These are phyloP conservation scores for Apodemia zela DNA, from an alignment of 2,888 invertebrate genomes.

Conservation along the genomic window DNA sequence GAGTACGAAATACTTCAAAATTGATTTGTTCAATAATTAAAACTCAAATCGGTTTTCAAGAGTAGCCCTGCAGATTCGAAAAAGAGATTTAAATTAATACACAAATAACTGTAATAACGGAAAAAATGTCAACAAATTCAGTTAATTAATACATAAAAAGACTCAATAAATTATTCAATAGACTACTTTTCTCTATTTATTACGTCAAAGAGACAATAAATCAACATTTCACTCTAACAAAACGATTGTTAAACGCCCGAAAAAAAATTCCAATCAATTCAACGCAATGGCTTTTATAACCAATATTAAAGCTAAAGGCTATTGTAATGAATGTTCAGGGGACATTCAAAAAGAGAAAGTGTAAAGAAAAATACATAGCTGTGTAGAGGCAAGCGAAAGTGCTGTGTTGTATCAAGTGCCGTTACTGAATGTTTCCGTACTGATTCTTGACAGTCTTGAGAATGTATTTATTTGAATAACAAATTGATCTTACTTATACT, in stretches of 20 bases:
- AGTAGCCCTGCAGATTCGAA: too few relatives aligned
- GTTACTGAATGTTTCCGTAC: slow-evolving; percentile 6
- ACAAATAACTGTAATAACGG: too few relatives aligned
- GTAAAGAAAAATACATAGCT: slow-evolving; percentile 9
- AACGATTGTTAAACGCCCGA: background rate
- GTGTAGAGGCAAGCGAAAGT: slow-evolving; percentile 16
- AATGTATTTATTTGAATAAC: slow-evolving; percentile 1
- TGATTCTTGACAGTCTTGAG: background rate
- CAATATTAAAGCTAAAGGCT: background rate
- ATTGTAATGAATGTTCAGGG: slow-evolving; percentile 4
- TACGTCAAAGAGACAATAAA: background rate
- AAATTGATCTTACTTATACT: background rate
- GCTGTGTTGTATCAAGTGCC: slow-evolving; percentile 10
- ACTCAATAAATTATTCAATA: too few relatives aligned
- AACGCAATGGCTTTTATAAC: background rate
- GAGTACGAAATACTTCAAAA: too few relatives aligned
- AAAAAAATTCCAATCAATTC: slow-evolving; percentile 4
- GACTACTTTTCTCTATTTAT: too few relatives aligned
- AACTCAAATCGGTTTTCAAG: too few relatives aligned
- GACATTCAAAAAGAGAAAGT: slow-evolving; percentile 19
- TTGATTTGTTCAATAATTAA: too few relatives aligned
- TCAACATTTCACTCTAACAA: background rate
- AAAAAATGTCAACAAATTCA: too few relatives aligned
- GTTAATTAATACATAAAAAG: too few relatives aligned
- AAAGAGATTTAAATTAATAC: too few relatives aligned